Conservation (phyloP, 1,140 invertebrate genomes). For the Pogonomyrmex barbatus region DNA sequence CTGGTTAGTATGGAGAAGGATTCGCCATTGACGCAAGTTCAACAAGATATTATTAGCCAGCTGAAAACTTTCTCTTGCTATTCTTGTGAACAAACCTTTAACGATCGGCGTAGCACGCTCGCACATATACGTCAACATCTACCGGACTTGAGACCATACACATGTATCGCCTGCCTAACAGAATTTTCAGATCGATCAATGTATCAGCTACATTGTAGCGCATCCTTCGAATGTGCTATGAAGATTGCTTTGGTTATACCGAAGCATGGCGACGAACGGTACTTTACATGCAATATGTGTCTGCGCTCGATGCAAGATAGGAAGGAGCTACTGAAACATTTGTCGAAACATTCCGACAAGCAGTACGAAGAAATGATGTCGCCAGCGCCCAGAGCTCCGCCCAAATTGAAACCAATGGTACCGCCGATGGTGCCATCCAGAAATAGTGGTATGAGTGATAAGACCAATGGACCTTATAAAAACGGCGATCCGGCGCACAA, state of each 20-base stretch:
- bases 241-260: slow-evolving; percentile 84
- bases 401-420: slow-evolving; percentile 74
- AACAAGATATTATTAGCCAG: slow-evolving; percentile 84
- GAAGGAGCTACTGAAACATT: slow-evolving; percentile 80
- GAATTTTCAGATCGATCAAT: slow-evolving; percentile 82
- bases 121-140: slow-evolving; percentile 84
- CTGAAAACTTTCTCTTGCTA: slow-evolving; percentile 84
- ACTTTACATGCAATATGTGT: slow-evolving; percentile 86
- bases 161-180: slow-evolving; percentile 84
- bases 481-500: slow-evolving; percentile 83
- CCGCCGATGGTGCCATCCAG: slow-evolving; percentile 23
- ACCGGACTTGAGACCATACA: slow-evolving; percentile 82
- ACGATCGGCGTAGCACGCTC: slow-evolving; percentile 81
- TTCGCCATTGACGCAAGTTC: slow-evolving; percentile 80
- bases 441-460: neutral
- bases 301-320: slow-evolving; percentile 79
- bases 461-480: slow-evolving; percentile 75
- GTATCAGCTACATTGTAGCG: slow-evolving; percentile 83
- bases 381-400: slow-evolving; percentile 63
- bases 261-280: slow-evolving; percentile 81
- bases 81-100: slow-evolving; percentile 79
- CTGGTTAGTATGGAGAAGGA: slow-evolving; percentile 78
- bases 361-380: slow-evolving; percentile 77
- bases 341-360: slow-evolving; percentile 80
- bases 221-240: slow-evolving; percentile 84